Evolutionary conservation across 2,888 invertebrate genomes (phyloP).

Genomic region (Scaptomyza caliginosa): DNA sequence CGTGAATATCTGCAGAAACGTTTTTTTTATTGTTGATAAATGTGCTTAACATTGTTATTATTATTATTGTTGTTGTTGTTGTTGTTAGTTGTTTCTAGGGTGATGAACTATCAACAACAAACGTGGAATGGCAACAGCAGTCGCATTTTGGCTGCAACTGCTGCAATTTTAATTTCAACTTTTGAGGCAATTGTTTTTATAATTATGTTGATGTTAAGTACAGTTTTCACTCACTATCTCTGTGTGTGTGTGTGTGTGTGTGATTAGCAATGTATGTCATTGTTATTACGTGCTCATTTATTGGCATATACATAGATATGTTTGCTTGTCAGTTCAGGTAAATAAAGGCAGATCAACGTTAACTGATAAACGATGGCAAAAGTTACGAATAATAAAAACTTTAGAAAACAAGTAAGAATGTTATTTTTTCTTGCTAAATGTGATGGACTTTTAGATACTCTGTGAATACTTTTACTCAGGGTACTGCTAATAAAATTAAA

Average conservation of each 20-base stretch:
- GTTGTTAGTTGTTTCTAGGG: constrained; percentile 38
- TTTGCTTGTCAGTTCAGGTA: constrained; percentile 43
- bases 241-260: constrained; percentile 9
- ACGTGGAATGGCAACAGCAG: constrained; percentile 14
- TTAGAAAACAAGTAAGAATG: constrained; percentile 31
- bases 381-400: constrained; percentile 51
- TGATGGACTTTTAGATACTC: constrained; percentile 16
- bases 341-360: constrained; percentile 68
- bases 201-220: constrained; percentile 62
- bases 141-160: constrained; percentile 13
- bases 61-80: constrained; percentile 24
- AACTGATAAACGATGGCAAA: constrained; percentile 63
- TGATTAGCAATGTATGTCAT: constrained; percentile 51
- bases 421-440: neutral
- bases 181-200: constrained; percentile 65
- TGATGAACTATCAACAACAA: constrained; percentile 66
- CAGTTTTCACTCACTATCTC: constrained; percentile 20
- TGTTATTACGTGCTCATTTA: constrained; percentile 74
- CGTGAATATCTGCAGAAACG: constrained; percentile 77
- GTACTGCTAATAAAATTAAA: constrained; percentile 39
- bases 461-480: neutral
- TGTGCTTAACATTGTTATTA: constrained; percentile 52
- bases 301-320: constrained; percentile 59
- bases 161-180: constrained; percentile 19
- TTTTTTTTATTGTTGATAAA: constrained; percentile 67